Base-by-base conservation (phyloP, 2,888 invertebrate genomes). In the Matsumyia berberina region DNA sequence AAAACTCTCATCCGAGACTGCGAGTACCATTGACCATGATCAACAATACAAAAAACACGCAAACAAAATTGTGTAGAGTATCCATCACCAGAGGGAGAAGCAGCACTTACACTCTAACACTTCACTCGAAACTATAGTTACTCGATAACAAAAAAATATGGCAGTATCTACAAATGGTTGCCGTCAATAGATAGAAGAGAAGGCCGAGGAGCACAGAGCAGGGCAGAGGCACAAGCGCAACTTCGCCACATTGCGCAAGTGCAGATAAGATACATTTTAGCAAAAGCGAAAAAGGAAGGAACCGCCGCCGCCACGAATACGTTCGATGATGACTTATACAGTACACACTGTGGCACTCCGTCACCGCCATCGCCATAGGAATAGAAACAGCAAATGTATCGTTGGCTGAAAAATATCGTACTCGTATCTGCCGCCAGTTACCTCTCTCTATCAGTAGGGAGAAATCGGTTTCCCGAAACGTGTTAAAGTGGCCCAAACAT, bases 1-100 rank as follows among this genome's bases (percentile, higher is more conserved):
- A n/a, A 12, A 11, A 53, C 49, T 67, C 33, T 69, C 55, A 62
- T 55, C 64, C 5, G 11, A 24, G 4, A 17, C 29, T 60, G 24
- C 33, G 44, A 44, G 51, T 53, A 67, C 57, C 58, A 70, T 77
- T 77, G 77, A 53, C 77, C 60, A 60, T 77, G 77, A 70, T 77
- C 51, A 77, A 62, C 51, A 60, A 35, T 8, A 60, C 51, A 46
- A 67, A 62, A 35, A 46, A 12, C 11, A 58, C 35, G 29, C 19
- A 58, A 70, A 46, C 35, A 70, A 12, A 42, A 39, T 53, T 69
- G n/a, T n/a, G n/a, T n/a, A n/a, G n/a, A n/a, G n/a, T n/a, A n/a
- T n/a, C n/a, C n/a, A n/a, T n/a, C 24, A 24, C 2, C 24, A 24
- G 24, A 24, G 24, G 24, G 4, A 24, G 24, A 24, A 24, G 24